A percentile compares a stretch with the other conserved stretches of the same genome.
Evolutionary conservation across 2,888 invertebrate species (phyloP).

Genomic region (Pheosia tremula): DNA sequence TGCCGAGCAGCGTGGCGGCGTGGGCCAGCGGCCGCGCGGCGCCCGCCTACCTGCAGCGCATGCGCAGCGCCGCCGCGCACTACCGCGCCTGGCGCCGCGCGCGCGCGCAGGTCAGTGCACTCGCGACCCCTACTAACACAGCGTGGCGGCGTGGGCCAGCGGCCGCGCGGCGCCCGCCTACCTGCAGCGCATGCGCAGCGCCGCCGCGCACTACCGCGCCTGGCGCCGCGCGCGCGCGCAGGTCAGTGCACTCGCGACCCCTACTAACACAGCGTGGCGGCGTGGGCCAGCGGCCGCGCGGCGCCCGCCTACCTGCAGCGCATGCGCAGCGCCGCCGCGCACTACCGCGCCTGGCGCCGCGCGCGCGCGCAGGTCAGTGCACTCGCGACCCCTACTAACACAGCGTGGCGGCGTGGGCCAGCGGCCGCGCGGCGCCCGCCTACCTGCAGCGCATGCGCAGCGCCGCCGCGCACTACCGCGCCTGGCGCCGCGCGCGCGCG

Average conservation of each 20-base stretch:
- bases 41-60: slow-evolving; percentile 89
- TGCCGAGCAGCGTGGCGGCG: slow-evolving; percentile 89
- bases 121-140: too few species aligned
- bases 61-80: slow-evolving; percentile 87
- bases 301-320: slow-evolving; percentile 90
- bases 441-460: slow-evolving; percentile 88
- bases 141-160: slow-evolving; percentile 88
- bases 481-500: slow-evolving; percentile 34
- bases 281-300: slow-evolving; percentile 91
- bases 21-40: slow-evolving; percentile 92
- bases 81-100: slow-evolving; percentile 66
- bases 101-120: slow-evolving; percentile 25
- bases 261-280: slow-evolving; percentile 67
- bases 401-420: slow-evolving; percentile 87
- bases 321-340: slow-evolving; percentile 88
- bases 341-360: slow-evolving; percentile 71
- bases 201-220: slow-evolving; percentile 85
- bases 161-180: slow-evolving; percentile 91
- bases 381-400: too few species aligned
- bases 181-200: slow-evolving; percentile 87
- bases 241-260: too few species aligned
- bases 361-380: slow-evolving; percentile 23
- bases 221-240: slow-evolving; percentile 36
- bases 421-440: slow-evolving; percentile 90
- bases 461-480: slow-evolving; percentile 86